Conservation (phyloP, 2,888 invertebrate genomes). For the Lasioglossum marginatum region DNA sequence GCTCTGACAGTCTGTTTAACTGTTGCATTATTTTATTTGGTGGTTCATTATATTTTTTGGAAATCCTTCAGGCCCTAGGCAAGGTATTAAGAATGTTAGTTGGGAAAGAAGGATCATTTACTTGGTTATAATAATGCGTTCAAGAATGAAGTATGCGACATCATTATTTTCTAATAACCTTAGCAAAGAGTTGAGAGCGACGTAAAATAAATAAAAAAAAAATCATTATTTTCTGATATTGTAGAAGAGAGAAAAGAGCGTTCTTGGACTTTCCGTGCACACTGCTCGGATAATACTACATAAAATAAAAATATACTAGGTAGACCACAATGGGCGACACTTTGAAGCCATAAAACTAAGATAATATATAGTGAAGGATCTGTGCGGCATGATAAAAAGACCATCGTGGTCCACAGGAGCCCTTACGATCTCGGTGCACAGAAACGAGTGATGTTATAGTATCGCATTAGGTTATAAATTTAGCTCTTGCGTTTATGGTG, state of each 20-base stretch:
- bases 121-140: not conserved
- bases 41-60: not conserved
- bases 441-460: not conserved
- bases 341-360: not conserved
- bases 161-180: not conserved
- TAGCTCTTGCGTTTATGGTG: not conserved
- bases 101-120: not conserved
- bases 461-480: not conserved
- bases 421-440: not conserved
- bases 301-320: slow-evolving; percentile 1
- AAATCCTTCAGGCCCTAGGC: not conserved
- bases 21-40: not conserved
- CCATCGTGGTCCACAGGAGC: not conserved
- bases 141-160: not conserved
- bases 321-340: not conserved
- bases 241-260: not conserved
- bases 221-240: not conserved
- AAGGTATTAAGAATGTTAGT: not conserved
- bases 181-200: too few species aligned
- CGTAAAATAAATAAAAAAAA: too few species aligned
- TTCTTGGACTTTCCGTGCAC: not conserved
- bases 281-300: not conserved
- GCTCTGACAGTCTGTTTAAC: not conserved
- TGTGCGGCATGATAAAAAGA: not conserved
- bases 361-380: slow-evolving; percentile 6